These are phyloP conservation scores for Coregonus sp. DNA, from an alignment of 2,797 vertebrate species.

Conservation along the genomic window DNA sequence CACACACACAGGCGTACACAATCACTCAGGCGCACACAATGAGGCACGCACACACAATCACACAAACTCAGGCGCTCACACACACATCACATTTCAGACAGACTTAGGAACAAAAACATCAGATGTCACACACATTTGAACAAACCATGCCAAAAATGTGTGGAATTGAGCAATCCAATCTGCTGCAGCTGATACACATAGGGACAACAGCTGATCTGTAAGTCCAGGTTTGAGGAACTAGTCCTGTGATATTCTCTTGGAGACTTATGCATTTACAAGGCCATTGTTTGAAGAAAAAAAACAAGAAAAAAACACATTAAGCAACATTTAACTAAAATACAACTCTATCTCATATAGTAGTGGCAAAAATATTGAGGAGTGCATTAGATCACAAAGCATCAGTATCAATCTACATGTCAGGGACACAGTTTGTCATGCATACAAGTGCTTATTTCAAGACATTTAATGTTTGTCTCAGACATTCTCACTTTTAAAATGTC, in stretches of 20 bases:
- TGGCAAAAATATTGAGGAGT: not conserved
- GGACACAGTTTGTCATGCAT: not conserved
- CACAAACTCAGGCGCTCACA: not conserved
- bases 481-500: not conserved
- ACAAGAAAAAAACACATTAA: not conserved
- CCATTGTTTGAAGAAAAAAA: not conserved
- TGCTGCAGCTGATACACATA: not conserved
- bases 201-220: not conserved
- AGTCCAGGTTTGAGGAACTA: not conserved
- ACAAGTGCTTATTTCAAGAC: not conserved
- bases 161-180: not conserved
- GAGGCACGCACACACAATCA: too few species aligned
- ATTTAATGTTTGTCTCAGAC: not conserved
- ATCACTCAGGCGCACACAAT: too few species aligned
- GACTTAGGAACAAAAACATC: conserved; percentile 7
- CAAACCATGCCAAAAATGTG: conserved; percentile 11
- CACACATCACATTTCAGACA: conserved; percentile 13
- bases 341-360: not conserved
- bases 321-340: not conserved
- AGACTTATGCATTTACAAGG: not conserved
- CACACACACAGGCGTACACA: too few species aligned
- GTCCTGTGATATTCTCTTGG: not conserved
- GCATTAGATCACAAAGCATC: not conserved
- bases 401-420: not conserved
- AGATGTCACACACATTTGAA: conserved; percentile 8